Evolutionary conservation across 2,113 vertebrate species (phyloP), one percentile per base, ranked within the genome.

Genomic region (Pogona vitticeps): DNA sequence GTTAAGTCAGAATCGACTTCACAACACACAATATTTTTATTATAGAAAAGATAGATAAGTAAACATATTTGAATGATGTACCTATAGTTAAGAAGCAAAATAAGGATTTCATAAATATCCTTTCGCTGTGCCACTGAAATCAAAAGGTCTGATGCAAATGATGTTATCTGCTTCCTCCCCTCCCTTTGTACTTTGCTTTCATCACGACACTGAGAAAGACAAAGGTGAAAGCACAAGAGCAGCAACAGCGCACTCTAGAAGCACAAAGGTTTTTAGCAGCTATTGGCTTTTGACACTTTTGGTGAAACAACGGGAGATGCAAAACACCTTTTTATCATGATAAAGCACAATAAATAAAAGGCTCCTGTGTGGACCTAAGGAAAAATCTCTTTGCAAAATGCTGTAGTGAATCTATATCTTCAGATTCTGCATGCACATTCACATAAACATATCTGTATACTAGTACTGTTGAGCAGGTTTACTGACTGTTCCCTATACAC

Each of bases 241-340:
- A 65, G 31, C 56, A 88, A 82, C 56, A 72, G 5, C 65, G 59
- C 78, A 63, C 33, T 40, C 72, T 78, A 70, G 28, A 78, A 81
- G 17, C 72, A 56, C 26, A 63, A 71, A n/a, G 63, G 38, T 21
- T 85, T 71, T 72, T n/a, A 58, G 33, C 56, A 78, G 72, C 42
- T 75, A 77, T 20, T 68, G 72, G 28, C 65, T 61, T 85, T 33
- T 63, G 80, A 83, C 76, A 2, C 20, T 42, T 5, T 76, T 17
- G 52, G 14, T 86, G 78, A 36, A 90, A 88, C 84, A 82, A 80
- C 56, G 82, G 33, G 70, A 81, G 70, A 81, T 81, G n/a, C 38
- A 23, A 63, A 15, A n/a, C 80, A n/a, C 23, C 33, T 73, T 65
- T 65, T n/a, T 52, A 23, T 68, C 76, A 38, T 58, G 18, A 18